phyloP scores from a whole-genome alignment of 2,888 invertebrate genomes.

The Galerucella nymphaeae region DNA sequence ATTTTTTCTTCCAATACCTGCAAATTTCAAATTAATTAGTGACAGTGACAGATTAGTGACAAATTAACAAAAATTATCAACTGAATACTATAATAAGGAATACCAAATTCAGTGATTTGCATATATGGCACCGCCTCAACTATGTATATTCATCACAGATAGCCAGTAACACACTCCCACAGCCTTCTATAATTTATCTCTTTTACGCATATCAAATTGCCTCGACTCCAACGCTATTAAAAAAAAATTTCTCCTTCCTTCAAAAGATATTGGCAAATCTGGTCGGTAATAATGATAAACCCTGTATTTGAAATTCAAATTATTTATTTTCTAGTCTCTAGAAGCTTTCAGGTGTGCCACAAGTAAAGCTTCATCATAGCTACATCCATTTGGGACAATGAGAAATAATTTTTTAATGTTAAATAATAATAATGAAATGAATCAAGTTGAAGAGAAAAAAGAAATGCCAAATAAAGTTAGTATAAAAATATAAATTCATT shows the following conservation, averaged over 20 bases:
- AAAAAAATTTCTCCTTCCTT: too few relatives aligned
- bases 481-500: slow-evolving; percentile 47
- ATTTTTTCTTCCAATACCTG: too few relatives aligned
- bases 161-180: slow-evolving; percentile 47
- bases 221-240: not conserved
- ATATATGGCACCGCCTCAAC: slow-evolving; percentile 47
- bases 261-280: too few relatives aligned
- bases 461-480: too few relatives aligned
- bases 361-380: slow-evolving; percentile 11
- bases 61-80: not conserved
- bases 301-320: not conserved
- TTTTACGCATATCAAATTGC: slow-evolving; percentile 39
- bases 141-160: slow-evolving; percentile 45
- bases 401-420: slow-evolving; percentile 41
- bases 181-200: slow-evolving; percentile 51
- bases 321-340: too few relatives aligned
- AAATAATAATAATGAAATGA: slow-evolving; percentile 41
- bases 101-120: slow-evolving; percentile 46
- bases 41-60: too few relatives aligned
- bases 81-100: slow-evolving; percentile 21
- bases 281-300: not conserved
- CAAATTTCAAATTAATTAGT: too few relatives aligned
- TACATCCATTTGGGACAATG: slow-evolving; percentile 32
- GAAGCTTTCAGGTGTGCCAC: slow-evolving; percentile 17
- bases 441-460: slow-evolving; percentile 44